A percentile compares a stretch with the other conserved stretches of the same genome.
Evolutionary conservation across 1,140 invertebrate genomes (phyloP).

Genomic region (Anastatus disparis): DNA sequence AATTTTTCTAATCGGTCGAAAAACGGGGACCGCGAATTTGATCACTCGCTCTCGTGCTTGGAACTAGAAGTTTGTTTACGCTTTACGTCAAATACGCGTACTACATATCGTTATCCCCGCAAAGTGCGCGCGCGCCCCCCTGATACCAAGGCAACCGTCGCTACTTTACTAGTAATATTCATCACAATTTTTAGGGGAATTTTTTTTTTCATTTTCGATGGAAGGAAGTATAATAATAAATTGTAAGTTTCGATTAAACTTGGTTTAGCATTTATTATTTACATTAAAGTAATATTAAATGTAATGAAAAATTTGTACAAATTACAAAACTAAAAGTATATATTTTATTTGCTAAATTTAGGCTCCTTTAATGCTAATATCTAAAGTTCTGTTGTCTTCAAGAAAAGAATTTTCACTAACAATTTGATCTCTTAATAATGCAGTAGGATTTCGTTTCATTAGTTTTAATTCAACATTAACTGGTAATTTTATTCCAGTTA

Average conservation of each 20-base stretch:
- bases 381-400: conserved; percentile 23
- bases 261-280: too few species aligned
- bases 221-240: too few species aligned
- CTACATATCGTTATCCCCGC: conserved; percentile 11
- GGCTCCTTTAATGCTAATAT: conserved; percentile 14
- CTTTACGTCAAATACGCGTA: conserved; percentile 34
- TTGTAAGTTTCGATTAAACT: too few species aligned
- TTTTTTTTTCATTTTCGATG: too few species aligned
- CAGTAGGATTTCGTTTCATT: conserved; percentile 15
- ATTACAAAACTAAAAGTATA: too few species aligned
- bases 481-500: conserved; percentile 29
- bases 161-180: not conserved
- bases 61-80: conserved; percentile 36
- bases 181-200: not conserved
- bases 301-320: too few species aligned
- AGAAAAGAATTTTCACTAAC: not conserved
- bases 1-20: too few species aligned
- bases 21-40: too few species aligned
- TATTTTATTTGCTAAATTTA: too few species aligned
- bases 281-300: too few species aligned
- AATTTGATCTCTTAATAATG: conserved; percentile 19
- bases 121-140: conserved; percentile 10
- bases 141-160: conserved; percentile 33
- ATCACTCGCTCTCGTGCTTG: not conserved
- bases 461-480: conserved; percentile 6